phyloP scores from a whole-genome alignment of 2,888 invertebrate genomes.

The Helicoverpa assulta region DNA sequence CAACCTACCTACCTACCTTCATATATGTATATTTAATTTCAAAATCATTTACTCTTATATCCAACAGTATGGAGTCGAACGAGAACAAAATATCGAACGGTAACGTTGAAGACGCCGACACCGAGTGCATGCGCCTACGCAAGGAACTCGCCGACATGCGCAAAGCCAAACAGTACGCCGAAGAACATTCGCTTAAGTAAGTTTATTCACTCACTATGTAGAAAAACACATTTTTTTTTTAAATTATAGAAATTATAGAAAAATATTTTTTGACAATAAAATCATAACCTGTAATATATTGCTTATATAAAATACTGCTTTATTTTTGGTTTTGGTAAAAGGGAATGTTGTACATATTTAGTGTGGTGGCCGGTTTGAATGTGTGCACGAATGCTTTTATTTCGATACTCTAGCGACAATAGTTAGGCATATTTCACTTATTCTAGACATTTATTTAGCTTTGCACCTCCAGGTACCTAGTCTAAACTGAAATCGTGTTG shows the following conservation, averaged over 20 bases:
- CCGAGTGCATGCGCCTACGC: slow-evolving; percentile 89
- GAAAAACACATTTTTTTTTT: neutral
- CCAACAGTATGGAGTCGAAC: slow-evolving; percentile 75
- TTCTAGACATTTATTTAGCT: slow-evolving; percentile 37
- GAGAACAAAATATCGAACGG: slow-evolving; percentile 81
- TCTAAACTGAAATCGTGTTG: slow-evolving; percentile 76
- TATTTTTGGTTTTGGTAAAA: slow-evolving; percentile 29
- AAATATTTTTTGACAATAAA: neutral
- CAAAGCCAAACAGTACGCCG: slow-evolving; percentile 89
- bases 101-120: slow-evolving; percentile 81
- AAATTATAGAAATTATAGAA: neutral
- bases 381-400: slow-evolving; percentile 38
- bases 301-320: slow-evolving; percentile 4
- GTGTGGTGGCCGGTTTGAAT: slow-evolving; percentile 45
- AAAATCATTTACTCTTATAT: slow-evolving; percentile 4
- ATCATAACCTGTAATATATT: neutral
- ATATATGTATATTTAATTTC: too few species aligned
- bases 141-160: slow-evolving; percentile 90
- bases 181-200: slow-evolving; percentile 91
- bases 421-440: slow-evolving; percentile 37
- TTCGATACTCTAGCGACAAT: slow-evolving; percentile 7
- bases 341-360: slow-evolving; percentile 13
- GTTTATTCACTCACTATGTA: slow-evolving; percentile 54
- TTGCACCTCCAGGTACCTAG: slow-evolving; percentile 54
- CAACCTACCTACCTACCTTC: too few species aligned